A percentile compares a stretch with the other conserved stretches of the same genome.
phyloP scores from a whole-genome alignment of 2,888 invertebrate genomes.

The Stenodema calcarata region DNA sequence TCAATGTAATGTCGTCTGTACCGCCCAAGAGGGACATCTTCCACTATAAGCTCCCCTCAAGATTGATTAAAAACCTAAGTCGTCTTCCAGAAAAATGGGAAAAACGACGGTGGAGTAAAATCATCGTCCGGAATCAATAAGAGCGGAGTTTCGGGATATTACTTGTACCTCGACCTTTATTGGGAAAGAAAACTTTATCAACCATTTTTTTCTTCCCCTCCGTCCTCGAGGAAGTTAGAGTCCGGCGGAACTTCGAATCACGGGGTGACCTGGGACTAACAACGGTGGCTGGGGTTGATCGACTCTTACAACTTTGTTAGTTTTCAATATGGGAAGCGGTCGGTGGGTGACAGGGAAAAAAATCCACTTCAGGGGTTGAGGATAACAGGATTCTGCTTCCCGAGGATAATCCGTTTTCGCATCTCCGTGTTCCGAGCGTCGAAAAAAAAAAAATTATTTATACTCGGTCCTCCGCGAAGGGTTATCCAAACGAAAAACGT shows the following conservation, averaged over 20 bases:
- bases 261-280: not conserved
- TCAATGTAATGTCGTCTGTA: too few species aligned
- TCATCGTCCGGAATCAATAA: not conserved
- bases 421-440: not conserved
- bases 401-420: conserved; percentile 20
- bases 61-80: not conserved
- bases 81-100: not conserved
- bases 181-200: not conserved
- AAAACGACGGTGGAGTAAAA: not conserved
- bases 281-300: conserved; percentile 39
- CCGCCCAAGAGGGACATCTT: too few species aligned
- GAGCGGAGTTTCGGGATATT: not conserved
- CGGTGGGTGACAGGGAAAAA: not conserved
- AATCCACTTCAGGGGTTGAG: not conserved
- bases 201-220: not conserved
- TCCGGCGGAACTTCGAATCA: not conserved
- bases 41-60: not conserved
- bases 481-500: not conserved
- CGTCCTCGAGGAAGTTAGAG: not conserved
- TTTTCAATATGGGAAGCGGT: conserved; percentile 50
- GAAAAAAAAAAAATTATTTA: not conserved
- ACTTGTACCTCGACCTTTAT: not conserved
- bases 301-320: conserved; percentile 52
- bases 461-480: not conserved
- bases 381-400: conserved; percentile 15